Evolutionary conservation across 1,140 invertebrate genomes (phyloP).

Genomic region (Zelostemma sp.): DNA sequence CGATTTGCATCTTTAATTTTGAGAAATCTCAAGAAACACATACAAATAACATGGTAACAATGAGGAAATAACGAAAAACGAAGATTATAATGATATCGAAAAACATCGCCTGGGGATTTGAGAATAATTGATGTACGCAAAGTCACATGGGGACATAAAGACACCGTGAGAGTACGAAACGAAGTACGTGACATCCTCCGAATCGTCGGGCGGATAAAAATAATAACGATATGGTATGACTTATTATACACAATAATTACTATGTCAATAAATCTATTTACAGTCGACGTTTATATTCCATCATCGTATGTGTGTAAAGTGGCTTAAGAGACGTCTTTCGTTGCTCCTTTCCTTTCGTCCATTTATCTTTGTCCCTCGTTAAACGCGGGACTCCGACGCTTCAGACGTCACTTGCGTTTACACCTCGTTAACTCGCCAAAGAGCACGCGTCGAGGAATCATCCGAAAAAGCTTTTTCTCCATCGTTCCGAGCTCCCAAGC

Average conservation of each 20-base stretch:
- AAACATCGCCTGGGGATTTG: not conserved
- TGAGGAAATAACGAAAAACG: constrained; percentile 50
- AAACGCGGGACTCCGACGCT: constrained; percentile 1
- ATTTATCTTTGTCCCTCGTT: constrained; percentile 10
- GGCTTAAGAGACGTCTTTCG: constrained; percentile 9
- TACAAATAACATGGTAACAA: constrained; percentile 51
- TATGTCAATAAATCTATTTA: constrained; percentile 58
- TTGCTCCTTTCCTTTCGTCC: constrained; percentile 5
- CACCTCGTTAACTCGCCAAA: constrained; percentile 2
- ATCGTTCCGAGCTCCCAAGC: not conserved
- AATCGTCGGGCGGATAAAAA: constrained; percentile 32
- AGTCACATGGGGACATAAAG: not conserved
- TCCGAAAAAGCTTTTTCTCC: constrained; percentile 1
- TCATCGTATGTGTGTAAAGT: constrained; percentile 9
- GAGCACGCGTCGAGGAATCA: not conserved
- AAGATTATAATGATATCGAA: constrained; percentile 1
- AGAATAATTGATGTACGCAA: not conserved
- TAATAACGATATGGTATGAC: constrained; percentile 26
- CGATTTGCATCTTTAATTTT: constrained; percentile 54
- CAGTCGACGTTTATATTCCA: constrained; percentile 43
- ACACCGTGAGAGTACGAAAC: constrained; percentile 13
- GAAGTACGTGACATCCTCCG: constrained; percentile 36
- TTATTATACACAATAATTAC: constrained; percentile 37
- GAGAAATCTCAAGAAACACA: constrained; percentile 48
- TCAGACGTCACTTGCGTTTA: not conserved